Percentiles rank a stretch among this genome's conserved stretches.
These are phyloP conservation scores for Oenanthe melanoleuca DNA, from an alignment of 2,113 vertebrate genomes.

Conservation along the genomic window DNA sequence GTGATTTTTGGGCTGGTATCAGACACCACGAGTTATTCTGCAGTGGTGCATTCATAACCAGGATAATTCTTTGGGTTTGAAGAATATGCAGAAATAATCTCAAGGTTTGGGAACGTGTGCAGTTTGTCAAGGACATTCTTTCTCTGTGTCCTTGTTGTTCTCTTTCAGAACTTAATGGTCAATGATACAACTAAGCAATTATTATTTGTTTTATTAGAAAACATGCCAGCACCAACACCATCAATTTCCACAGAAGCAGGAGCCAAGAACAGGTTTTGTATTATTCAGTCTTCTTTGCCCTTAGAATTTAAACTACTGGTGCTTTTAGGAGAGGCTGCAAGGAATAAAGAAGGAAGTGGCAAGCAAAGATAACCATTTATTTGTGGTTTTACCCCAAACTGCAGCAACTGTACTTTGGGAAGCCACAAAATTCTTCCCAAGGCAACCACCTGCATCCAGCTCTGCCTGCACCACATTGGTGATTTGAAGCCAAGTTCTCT, in stretches of 20 bases:
- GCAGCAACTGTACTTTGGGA: constrained; percentile 59
- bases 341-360: background rate
- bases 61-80: background rate
- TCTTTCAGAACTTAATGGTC: background rate
- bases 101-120: accelerated
- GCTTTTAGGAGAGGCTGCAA: background rate
- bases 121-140: background rate
- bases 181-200: background rate
- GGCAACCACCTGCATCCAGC: constrained; percentile 44
- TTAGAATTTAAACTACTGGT: background rate
- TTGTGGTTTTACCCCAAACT: background rate
- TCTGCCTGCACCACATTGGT: constrained; percentile 10
- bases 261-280: background rate
- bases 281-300: background rate
- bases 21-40: background rate
- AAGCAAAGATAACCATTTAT: background rate
- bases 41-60: background rate
- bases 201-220: background rate
- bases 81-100: background rate
- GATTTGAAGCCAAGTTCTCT: constrained; percentile 18
- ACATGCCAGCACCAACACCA: background rate
- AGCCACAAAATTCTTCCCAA: constrained; percentile 71
- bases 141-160: background rate
- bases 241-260: background rate
- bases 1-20: background rate